Evolutionary conservation across 2,888 invertebrate species (phyloP), one percentile per base, ranked within the genome.

Genomic region (Lamproptera curius): DNA sequence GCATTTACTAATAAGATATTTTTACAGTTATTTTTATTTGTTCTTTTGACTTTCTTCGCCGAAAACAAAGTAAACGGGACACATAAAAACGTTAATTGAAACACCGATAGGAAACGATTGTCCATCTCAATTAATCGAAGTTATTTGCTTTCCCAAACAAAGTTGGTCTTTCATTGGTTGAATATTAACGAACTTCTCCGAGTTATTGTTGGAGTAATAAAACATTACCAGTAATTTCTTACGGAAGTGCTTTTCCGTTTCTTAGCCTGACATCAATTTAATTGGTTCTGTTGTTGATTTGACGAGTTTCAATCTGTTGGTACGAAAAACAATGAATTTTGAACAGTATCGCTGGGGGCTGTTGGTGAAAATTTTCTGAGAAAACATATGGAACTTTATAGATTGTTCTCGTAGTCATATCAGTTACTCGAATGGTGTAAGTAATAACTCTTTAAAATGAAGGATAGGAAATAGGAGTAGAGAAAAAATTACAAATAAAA

Each of bases 101-200:
- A n/a, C n/a, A n/a, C n/a, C n/a, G 33, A 47, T 31, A 36, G 15
- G 33, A 38, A 48, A 47, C 23, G 9, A 23, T 34, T 33, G 33
- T 14, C 38, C 34, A 43, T 48, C 39, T 16, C 33, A 37, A 23
- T 13, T 13, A 45, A 37, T 33, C 15, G 15, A 50, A 50, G 16
- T 31, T 33, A 33, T 36, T 26, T 26, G 11, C 16, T 15, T 14
- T n/a, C 8, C 10, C 20, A 35, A 26, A 8, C 26, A 47, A 46
- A 44, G 34, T 46, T 40, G 38, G 16, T 46, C 51, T 51, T 62
- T 56, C 52, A 31, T 57, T 59, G 50, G 53, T 51, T 48, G 44
- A 63, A 61, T 61, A 61, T 58, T 59, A 65, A 59, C 52, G 56
- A 62, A 63, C 61, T 70, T 61, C 33, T 17, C 37, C 54, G 14